phyloP scores from a whole-genome alignment of 2,888 invertebrate species.

The Megaustenia siamemsis region DNA sequence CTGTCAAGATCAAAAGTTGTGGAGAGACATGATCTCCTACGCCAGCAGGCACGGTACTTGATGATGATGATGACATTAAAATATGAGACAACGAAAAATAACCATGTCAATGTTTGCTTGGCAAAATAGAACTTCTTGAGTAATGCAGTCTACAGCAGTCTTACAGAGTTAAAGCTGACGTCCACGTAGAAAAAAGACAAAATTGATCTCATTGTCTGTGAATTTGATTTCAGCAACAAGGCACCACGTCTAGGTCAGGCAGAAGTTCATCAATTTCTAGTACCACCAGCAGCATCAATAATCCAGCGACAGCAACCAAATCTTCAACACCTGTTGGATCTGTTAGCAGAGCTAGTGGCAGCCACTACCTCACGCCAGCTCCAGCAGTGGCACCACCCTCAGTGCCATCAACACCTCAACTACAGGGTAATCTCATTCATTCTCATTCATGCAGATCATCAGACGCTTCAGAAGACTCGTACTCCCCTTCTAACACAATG shows the following conservation, averaged over 20 bases:
- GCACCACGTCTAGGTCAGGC: conserved; percentile 54
- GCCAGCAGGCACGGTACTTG: no score
- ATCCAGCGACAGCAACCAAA: conserved; percentile 91
- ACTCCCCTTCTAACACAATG: conserved; percentile 43
- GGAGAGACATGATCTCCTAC: no score
- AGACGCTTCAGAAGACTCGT: conserved; percentile 35
- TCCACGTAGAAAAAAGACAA: no score
- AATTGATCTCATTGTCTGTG: no score
- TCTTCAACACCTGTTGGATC: conserved; percentile 89
- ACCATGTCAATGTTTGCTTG: no score
- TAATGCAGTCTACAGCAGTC: no score
- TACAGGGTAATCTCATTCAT: conserved; percentile 44
- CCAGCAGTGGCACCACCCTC: conserved; percentile 95
- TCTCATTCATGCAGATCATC: conserved; percentile 31
- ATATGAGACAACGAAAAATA: no score
- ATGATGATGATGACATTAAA: no score
- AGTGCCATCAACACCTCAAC: conserved; percentile 82
- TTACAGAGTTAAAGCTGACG: no score
- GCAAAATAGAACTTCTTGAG: no score
- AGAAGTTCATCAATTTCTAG: conserved; percentile 71
- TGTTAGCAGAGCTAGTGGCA: conserved; percentile 65
- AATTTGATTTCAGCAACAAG: conserved; percentile 55
- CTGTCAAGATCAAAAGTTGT: no score
- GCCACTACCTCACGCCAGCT: conserved; percentile 86
- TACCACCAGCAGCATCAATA: conserved; percentile 76